These are phyloP conservation scores for Microtus montanus DNA, from an alignment of 2,113 vertebrate species.

Conservation along the genomic window DNA sequence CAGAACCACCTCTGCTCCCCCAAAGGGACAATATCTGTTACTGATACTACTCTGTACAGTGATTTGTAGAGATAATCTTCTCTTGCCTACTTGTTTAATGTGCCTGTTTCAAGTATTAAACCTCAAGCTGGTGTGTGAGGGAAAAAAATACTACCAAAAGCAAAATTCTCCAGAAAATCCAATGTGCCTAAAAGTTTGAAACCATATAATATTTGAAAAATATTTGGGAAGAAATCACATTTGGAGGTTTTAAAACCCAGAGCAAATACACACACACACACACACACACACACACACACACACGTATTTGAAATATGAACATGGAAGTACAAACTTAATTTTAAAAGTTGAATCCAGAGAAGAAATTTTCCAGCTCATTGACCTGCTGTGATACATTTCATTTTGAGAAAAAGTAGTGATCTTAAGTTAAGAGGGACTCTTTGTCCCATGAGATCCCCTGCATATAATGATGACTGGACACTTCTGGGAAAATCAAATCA, in stretches of 20 bases:
- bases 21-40: slow-evolving; percentile 3
- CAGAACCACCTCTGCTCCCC: not conserved
- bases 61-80: not conserved
- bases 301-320: not conserved
- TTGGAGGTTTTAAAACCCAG: not conserved
- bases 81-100: not conserved
- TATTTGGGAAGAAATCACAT: not conserved
- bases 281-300: too few species aligned
- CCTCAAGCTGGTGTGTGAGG: not conserved
- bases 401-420: not conserved
- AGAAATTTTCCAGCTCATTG: not conserved
- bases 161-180: not conserved
- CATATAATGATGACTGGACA: accelerated
- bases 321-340: not conserved
- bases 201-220: not conserved
- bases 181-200: not conserved
- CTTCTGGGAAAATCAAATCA: not conserved
- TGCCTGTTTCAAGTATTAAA: slow-evolving; percentile 15
- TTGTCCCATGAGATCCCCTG: not conserved
- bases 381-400: not conserved
- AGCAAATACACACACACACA: too few species aligned
- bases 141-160: not conserved
- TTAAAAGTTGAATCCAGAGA: not conserved
- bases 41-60: not conserved
- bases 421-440: not conserved